Evolutionary conservation across 2,797 vertebrate species (phyloP).

Genomic region (Benthosema pterotum): DNA sequence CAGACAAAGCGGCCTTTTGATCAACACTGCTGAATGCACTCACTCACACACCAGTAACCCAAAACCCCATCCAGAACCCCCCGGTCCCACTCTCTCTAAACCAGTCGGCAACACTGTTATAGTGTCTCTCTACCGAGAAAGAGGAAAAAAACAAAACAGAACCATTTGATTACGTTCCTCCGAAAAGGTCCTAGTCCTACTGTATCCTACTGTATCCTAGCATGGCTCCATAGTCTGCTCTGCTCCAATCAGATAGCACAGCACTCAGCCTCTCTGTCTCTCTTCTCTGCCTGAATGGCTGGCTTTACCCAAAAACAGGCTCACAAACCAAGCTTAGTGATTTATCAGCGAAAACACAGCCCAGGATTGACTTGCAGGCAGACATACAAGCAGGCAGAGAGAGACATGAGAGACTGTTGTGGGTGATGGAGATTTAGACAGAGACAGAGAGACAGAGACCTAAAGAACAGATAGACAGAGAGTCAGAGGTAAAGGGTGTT

Average conservation of each 20-base stretch:
- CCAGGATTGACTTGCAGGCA: not conserved
- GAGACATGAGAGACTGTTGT: not conserved
- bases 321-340: not conserved
- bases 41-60: slow-evolving; percentile 72
- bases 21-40: slow-evolving; percentile 64
- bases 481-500: not conserved
- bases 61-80: slow-evolving; percentile 56
- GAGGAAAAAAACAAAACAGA: not conserved
- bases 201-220: slow-evolving; percentile 18
- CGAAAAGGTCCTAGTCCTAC: slow-evolving; percentile 35
- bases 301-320: not conserved
- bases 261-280: slow-evolving; percentile 52
- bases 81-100: slow-evolving; percentile 46
- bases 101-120: slow-evolving; percentile 55
- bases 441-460: not conserved
- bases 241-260: slow-evolving; percentile 62
- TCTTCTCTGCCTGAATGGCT: slow-evolving; percentile 25
- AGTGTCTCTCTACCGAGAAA: slow-evolving; percentile 4
- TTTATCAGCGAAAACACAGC: slow-evolving; percentile 8
- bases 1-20: slow-evolving; percentile 75
- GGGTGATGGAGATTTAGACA: not conserved
- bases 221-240: slow-evolving; percentile 30
- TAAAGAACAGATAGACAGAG: not conserved
- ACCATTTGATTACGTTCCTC: slow-evolving; percentile 42
- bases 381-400: not conserved